Conservation (phyloP, 1,140 invertebrate species). For the Caenorhabditis latens region DNA sequence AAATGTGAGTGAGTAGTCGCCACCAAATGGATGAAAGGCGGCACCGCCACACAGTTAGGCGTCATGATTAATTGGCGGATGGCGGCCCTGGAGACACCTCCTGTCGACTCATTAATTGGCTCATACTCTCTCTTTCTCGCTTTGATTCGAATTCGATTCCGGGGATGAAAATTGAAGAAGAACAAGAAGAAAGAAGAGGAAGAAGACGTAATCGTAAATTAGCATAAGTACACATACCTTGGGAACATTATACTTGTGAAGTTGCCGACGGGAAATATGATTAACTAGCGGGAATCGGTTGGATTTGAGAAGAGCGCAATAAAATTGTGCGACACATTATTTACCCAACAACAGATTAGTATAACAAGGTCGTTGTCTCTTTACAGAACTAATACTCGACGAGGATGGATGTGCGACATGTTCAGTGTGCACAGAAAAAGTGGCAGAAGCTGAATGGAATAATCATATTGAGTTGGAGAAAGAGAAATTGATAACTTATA, state of each 20-base stretch:
- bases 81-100: slow-evolving; percentile 38
- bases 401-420: slow-evolving; percentile 50
- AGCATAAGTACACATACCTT: slow-evolving; percentile 49
- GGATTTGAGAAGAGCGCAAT: not conserved
- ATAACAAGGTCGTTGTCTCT: slow-evolving; percentile 12
- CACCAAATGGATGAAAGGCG: slow-evolving; percentile 50
- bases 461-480: slow-evolving; percentile 40
- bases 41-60: slow-evolving; percentile 52
- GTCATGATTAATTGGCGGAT: slow-evolving; percentile 55
- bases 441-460: slow-evolving; percentile 47
- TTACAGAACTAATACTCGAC: slow-evolving; percentile 38
- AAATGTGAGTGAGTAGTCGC: slow-evolving; percentile 51
- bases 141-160: slow-evolving; percentile 52
- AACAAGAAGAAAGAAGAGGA: not conserved
- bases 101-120: slow-evolving; percentile 54
- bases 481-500: slow-evolving; percentile 36
- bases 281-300: not conserved
- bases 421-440: slow-evolving; percentile 42
- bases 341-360: slow-evolving; percentile 19
- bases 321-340: slow-evolving; percentile 52
- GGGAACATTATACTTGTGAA: slow-evolving; percentile 31
- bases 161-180: not conserved
- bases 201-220: slow-evolving; percentile 40
- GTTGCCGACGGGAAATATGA: slow-evolving; percentile 37
- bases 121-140: slow-evolving; percentile 28